These are phyloP conservation scores for Bubo bubo DNA, from an alignment of 2,113 vertebrate species.

Conservation along the genomic window DNA sequence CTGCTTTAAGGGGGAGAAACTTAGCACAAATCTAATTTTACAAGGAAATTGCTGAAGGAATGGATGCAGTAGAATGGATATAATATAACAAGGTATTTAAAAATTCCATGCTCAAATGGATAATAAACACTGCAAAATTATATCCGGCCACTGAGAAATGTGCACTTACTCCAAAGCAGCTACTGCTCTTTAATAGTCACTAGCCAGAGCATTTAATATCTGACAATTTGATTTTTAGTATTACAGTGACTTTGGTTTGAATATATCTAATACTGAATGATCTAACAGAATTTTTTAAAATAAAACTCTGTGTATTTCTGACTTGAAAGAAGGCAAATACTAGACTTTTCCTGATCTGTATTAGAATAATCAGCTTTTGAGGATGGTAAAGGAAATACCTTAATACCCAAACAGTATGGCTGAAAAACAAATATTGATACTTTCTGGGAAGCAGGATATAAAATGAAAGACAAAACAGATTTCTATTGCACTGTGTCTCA, in stretches of 20 bases:
- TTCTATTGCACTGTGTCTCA: not conserved
- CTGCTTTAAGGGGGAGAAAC: conserved; percentile 66
- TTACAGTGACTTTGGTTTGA: conserved; percentile 77
- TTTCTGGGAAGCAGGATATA: not conserved
- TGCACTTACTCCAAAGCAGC: conserved; percentile 44
- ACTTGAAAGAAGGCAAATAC: conserved; percentile 28
- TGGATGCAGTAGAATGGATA: conserved; percentile 68
- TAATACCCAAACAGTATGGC: not conserved
- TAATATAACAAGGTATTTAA: conserved; percentile 78
- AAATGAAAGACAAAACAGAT: conserved; percentile 21
- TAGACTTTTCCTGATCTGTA: conserved; percentile 39
- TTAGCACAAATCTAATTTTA: conserved; percentile 78
- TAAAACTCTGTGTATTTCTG: conserved; percentile 5
- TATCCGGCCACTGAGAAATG: conserved; percentile 67
- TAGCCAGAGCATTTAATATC: conserved; percentile 64
- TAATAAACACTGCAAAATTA: conserved; percentile 72
- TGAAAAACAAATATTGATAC: conserved; percentile 52
- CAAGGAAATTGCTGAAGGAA: conserved; percentile 76
- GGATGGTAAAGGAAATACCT: conserved; percentile 26
- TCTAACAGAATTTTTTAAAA: not conserved
- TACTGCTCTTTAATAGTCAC: conserved; percentile 61
- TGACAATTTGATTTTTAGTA: conserved; percentile 72
- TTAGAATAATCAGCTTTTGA: conserved; percentile 67
- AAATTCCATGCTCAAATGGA: conserved; percentile 75
- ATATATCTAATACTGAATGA: conserved; percentile 45